Percentiles rank a stretch among this genome's conserved stretches.
Evolutionary conservation across 2,113 vertebrate species (phyloP).

Genomic region (Xiphias gladius): DNA sequence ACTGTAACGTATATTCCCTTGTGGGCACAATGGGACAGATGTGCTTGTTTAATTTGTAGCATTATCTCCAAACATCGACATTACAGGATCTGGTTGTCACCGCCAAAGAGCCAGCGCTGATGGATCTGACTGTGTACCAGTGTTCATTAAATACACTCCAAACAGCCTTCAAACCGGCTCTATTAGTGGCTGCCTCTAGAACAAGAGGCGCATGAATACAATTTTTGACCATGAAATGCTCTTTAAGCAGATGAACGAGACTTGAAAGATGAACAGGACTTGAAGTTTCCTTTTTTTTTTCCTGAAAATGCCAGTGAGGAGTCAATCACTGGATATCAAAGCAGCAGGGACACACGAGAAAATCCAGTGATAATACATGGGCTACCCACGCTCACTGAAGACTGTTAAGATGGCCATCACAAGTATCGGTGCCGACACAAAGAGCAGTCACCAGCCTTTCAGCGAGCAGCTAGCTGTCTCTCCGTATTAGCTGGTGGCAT

Average conservation of each 20-base stretch:
- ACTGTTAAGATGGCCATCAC: constrained; percentile 47
- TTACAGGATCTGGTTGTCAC: constrained; percentile 80
- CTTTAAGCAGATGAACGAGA: constrained; percentile 70
- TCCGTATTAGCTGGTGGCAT: constrained; percentile 48
- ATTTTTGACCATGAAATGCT: constrained; percentile 80
- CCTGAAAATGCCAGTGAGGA: constrained; percentile 73
- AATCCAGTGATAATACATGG: constrained; percentile 44
- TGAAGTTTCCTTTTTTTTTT: constrained; percentile 63
- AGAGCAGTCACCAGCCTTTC: constrained; percentile 55
- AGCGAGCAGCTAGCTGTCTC: constrained; percentile 50
- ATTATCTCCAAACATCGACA: constrained; percentile 77
- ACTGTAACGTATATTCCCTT: constrained; percentile 75
- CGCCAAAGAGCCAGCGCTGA: constrained; percentile 70
- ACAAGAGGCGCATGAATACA: constrained; percentile 65
- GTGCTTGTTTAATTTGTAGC: constrained; percentile 83
- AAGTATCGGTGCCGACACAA: constrained; percentile 35
- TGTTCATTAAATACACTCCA: constrained; percentile 83
- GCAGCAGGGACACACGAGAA: constrained; percentile 46
- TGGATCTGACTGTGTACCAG: constrained; percentile 78
- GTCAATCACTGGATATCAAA: constrained; percentile 79
- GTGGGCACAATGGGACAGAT: constrained; percentile 73
- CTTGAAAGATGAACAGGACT: constrained; percentile 73
- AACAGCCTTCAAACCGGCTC: constrained; percentile 79
- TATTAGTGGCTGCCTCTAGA: constrained; percentile 74
- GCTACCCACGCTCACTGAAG: constrained; percentile 41